Conservation (phyloP, 2,888 invertebrate species). For the Pseudococcus jackbeardsleyi region DNA sequence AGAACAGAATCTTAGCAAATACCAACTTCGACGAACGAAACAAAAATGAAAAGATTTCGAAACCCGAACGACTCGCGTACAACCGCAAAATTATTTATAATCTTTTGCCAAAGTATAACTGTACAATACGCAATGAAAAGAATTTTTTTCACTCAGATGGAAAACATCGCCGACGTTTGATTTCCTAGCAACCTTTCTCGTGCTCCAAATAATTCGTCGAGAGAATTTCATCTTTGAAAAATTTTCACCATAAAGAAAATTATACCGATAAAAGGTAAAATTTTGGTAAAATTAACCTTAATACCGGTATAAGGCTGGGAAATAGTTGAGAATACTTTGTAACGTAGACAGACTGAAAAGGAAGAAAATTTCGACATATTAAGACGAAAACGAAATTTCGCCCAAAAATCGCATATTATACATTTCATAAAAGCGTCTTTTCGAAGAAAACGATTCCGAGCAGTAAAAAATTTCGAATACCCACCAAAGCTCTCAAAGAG, state of each 20-base stretch:
- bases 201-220: not conserved
- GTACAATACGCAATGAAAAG: not conserved
- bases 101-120: not conserved
- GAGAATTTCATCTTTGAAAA: not conserved
- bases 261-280: no score
- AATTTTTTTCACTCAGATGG: not conserved
- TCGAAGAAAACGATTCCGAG: not conserved
- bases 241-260: not conserved
- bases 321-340: slow-evolving; percentile 2
- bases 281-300: no score
- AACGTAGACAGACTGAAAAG: not conserved
- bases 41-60: not conserved
- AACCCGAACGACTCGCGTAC: not conserved
- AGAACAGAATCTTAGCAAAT: slow-evolving; percentile 3
- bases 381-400: not conserved
- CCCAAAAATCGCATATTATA: not conserved
- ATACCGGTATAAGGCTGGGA: no score
- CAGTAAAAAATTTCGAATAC: not conserved
- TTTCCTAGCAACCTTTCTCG: not conserved
- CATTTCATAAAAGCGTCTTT: not conserved
- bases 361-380: not conserved
- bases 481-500: not conserved
- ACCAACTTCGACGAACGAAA: not conserved
- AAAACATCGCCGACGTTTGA: not conserved
- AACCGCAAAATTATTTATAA: not conserved